Conservation (phyloP, 2,113 vertebrate species). For the Archocentrus centrarchus region DNA sequence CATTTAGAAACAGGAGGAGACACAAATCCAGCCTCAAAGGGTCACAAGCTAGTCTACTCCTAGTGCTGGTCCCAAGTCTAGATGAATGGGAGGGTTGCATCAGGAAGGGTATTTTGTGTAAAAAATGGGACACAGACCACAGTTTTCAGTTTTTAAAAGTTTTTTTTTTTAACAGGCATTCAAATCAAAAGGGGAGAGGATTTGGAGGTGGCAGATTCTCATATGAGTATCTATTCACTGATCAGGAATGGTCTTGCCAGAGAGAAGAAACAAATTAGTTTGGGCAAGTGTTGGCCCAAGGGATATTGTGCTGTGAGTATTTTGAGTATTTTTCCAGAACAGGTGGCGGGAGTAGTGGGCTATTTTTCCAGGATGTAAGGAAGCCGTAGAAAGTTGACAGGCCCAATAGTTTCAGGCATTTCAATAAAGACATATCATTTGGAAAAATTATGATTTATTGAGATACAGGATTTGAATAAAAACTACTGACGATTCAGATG, state of each 20-base stretch:
- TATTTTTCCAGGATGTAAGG: background rate
- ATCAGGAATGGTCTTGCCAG: background rate
- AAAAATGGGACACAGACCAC: background rate
- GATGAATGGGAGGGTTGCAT: background rate
- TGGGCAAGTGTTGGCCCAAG: background rate
- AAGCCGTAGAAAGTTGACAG: background rate
- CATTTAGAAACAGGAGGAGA: background rate
- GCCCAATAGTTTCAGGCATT: too few species aligned
- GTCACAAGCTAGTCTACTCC: background rate
- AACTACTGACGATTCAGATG: too few species aligned
- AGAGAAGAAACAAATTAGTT: background rate
- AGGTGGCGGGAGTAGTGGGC: background rate
- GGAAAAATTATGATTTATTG: too few species aligned
- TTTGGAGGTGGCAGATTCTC: background rate
- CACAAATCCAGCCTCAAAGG: background rate
- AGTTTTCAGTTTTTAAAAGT: background rate
- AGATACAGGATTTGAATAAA: background rate
- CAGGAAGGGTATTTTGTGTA: background rate
- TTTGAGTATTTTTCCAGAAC: background rate
- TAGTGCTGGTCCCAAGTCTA: background rate
- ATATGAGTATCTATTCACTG: background rate
- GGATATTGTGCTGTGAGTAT: background rate
- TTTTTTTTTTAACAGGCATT: background rate
- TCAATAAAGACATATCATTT: too few species aligned
- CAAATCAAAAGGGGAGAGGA: background rate